Evolutionary conservation across 2,797 vertebrate species (phyloP), one percentile per base, ranked within the genome.

Genomic region (Chaetophractus vellerosus): DNA sequence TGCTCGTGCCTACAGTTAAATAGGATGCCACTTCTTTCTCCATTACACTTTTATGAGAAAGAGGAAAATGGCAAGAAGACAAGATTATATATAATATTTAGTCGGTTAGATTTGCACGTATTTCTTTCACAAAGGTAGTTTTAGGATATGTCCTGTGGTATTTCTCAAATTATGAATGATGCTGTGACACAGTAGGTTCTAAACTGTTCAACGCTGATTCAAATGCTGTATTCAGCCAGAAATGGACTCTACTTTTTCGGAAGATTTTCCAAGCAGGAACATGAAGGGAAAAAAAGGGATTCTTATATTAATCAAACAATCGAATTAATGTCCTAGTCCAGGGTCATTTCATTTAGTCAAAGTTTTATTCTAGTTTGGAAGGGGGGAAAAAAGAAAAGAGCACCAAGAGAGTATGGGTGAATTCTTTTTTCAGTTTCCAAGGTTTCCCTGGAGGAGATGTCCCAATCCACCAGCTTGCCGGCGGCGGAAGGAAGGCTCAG

Each of bases 351-450:
- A 36, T 79, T 68, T 69, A 83, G 38, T 69, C 33, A 52, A 75
- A 59, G 12, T 66, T 80, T 69, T 50, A 55, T 91, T 85, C 3
- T 24, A n/a, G 9, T 88, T 93, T 94, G 36, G 36, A 64, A 86
- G 10, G 9, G 19, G 10, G 9, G 19, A 57, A 11, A 2, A 1
- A 38, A 38, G 38, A 38, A 9, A 38, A 33, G 6, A 82, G 21
- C 7, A 28, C 1, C 48, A 21, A 10, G 38, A 83, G 14, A 91
- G 31, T 63, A 28, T 86, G 31, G 6, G 1, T 36, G 57, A 45
- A 16, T 84, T 92, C 26, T 85, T 88, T 92, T 61, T n/a, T 74
- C n/a, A 26, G 11, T 76, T 5, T 57, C 61, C 55, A n/a, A 75
- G 15, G 2, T n/a, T 57, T 90, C 41, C 11, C 69, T 64, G 28